Conservation (phyloP, 2,888 invertebrate species). For the Ennomos erosarius region DNA sequence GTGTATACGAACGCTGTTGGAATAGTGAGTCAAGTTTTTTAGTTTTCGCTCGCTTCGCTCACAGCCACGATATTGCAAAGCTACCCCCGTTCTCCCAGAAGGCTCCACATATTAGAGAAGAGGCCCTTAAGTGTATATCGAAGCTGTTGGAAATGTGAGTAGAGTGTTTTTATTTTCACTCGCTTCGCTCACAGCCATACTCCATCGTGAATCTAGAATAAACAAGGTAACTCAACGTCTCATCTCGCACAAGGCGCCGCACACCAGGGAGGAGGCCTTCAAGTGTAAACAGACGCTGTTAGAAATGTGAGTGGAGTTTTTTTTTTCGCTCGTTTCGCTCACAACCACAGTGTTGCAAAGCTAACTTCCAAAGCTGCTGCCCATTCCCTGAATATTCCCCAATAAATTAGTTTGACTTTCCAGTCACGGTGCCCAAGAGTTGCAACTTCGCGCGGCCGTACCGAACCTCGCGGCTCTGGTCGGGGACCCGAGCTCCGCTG, state of each 20-base stretch:
- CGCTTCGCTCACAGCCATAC: neutral
- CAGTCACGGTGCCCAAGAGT: slow-evolving; percentile 94
- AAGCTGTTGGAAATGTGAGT: too few relatives aligned
- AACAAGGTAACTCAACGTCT: too few relatives aligned
- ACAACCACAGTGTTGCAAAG: too few relatives aligned
- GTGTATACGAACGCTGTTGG: slow-evolving; percentile 92
- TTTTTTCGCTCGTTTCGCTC: too few relatives aligned
- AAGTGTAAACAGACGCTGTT: slow-evolving; percentile 87
- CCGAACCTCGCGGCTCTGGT: slow-evolving; percentile 93
- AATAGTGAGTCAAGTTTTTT: slow-evolving; percentile 87
- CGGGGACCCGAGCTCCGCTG: slow-evolving; percentile 94
- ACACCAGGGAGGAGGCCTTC: slow-evolving; percentile 94
- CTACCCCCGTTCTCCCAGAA: too few relatives aligned
- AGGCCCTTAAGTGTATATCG: too few relatives aligned
- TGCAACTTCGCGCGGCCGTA: slow-evolving; percentile 92
- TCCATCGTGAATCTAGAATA: too few relatives aligned
- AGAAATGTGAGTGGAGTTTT: slow-evolving; percentile 89
- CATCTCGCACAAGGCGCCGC: slow-evolving; percentile 95
- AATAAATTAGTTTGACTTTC: neutral
- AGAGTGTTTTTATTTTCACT: neutral
- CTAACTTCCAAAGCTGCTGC: too few relatives aligned
- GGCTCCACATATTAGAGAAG: too few relatives aligned
- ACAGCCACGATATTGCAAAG: too few relatives aligned
- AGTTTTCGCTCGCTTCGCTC: too few relatives aligned
- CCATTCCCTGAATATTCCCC: too few relatives aligned